These are phyloP conservation scores for Oceanodroma tethys DNA, from an alignment of 2,113 vertebrate species.

Conservation along the genomic window DNA sequence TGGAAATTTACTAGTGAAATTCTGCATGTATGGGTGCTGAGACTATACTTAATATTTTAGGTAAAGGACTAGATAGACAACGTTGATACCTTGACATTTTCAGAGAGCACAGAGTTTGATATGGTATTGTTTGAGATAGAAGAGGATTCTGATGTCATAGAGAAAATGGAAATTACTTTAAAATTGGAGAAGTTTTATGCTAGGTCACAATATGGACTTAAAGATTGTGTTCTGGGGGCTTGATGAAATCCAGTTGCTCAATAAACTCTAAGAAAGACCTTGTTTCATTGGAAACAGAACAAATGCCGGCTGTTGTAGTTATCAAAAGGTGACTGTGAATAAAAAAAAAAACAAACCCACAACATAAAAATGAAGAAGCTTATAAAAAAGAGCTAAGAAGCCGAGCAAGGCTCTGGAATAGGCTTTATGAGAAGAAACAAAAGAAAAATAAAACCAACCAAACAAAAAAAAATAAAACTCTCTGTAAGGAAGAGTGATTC, in stretches of 20 bases:
- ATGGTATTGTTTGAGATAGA: neutral
- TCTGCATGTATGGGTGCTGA: neutral
- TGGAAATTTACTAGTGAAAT: neutral
- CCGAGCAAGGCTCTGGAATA: neutral
- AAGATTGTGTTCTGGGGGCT: neutral
- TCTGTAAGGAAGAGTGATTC: neutral
- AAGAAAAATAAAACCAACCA: neutral
- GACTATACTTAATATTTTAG: neutral
- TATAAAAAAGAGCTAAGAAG: neutral
- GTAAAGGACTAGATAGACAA: neutral
- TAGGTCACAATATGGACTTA: neutral
- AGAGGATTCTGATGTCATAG: neutral
- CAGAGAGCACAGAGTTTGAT: neutral
- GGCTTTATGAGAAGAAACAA: neutral
- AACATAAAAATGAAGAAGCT: neutral
- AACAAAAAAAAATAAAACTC: fast-evolving
- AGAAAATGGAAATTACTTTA: neutral
- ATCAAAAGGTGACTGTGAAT: neutral
- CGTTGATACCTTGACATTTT: neutral
- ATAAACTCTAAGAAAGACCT: neutral
- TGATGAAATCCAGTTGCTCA: neutral
- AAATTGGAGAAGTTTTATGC: neutral
- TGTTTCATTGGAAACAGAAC: neutral
- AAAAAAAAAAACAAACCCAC: neutral
- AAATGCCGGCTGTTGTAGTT: neutral